These are phyloP conservation scores for Potorous gilbertii DNA, from an alignment of 2,797 vertebrate species.

Conservation along the genomic window DNA sequence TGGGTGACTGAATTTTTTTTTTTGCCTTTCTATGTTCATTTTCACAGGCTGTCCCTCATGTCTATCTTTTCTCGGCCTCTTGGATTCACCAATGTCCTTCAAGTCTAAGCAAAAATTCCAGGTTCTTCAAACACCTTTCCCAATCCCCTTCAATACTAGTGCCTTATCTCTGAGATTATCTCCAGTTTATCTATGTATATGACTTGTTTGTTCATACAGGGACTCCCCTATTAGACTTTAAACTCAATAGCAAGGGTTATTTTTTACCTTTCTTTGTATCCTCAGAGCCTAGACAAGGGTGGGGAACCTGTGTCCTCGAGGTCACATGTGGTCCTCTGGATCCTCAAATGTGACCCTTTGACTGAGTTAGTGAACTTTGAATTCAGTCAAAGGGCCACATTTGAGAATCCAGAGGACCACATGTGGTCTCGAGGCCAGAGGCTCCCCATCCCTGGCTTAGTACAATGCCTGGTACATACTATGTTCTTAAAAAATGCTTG, in stretches of 20 bases:
- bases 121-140: background rate
- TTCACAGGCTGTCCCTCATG: background rate
- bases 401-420: too few relatives aligned
- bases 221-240: background rate
- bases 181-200: background rate
- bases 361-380: too few relatives aligned
- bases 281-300: background rate
- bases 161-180: background rate
- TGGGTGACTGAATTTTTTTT: background rate
- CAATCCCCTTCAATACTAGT: background rate
- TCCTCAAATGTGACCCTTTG: too few relatives aligned
- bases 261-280: background rate
- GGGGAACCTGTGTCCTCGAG: too few relatives aligned
- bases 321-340: too few relatives aligned
- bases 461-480: background rate
- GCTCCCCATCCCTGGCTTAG: background rate
- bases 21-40: background rate
- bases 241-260: background rate
- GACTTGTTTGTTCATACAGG: background rate
- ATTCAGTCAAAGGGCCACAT: too few relatives aligned
- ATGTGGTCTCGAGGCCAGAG: too few relatives aligned
- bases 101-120: background rate
- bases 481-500: background rate
- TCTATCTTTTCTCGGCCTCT: background rate
- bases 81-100: background rate